Base-by-base conservation (phyloP, 1,140 invertebrate species). In the Drosophila auraria region DNA sequence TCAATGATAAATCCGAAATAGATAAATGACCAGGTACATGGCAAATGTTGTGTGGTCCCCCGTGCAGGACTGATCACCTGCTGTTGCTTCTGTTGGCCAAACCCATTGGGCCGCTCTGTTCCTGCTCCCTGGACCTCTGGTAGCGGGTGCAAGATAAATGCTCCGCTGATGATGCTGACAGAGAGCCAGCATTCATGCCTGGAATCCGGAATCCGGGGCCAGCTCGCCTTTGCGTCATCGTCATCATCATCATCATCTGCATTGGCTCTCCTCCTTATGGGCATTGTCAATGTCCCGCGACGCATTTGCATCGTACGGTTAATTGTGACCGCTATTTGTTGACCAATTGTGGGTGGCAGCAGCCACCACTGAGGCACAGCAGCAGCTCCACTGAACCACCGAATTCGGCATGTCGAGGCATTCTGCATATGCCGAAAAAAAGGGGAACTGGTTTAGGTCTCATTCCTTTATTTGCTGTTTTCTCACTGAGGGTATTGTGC, bases 1-100 rank as follows among this genome's bases (percentile, higher is more conserved):
- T 90, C 86, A 90, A 90, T 90, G 86, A 90, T 90, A 90, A 90
- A 90, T 90, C 86, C 86, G 86, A 90, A 90, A 90, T 90, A 90
- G 86, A 90, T 90, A 90, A 90, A 90, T 90, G 86, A 90, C 79
- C 64, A 81, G 58, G 64, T 82, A 80, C 70, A 89, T 90, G 86
- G 86, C 82, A 79, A 79, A 66, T 82, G 73, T 51, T 89, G 84
- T 89, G 82, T 89, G 84, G 82, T 90, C 84, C 60, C 63, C 74
- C 47, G 51, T 62, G 60, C 60, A 66, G 61, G 59, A 87, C 83
- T 82, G 72, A 76, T 80, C 84, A 89, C 84, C 86, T 89, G 84
- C 82, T 81, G 72, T 54, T 58, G 60, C 44, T 49, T 64, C 68
- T 74, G 62, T 38, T 71, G 68, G 64, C 49, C 68, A 45, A 69